Evolutionary conservation across 2,888 invertebrate genomes (phyloP), one percentile per base, ranked within the genome.

Genomic region (Acanthosepion pharaonis): DNA sequence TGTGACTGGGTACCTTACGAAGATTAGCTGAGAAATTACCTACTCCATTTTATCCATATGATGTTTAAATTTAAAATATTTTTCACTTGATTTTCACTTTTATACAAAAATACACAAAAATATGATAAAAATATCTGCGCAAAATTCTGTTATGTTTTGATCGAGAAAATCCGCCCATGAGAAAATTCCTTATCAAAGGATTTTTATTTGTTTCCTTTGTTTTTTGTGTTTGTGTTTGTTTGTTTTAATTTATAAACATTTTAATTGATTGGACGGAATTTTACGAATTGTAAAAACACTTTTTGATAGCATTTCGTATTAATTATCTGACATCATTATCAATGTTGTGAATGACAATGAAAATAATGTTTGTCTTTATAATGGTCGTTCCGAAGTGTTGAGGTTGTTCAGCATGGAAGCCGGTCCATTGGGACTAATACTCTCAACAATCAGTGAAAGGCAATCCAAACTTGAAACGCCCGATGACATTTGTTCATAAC

Each of bases 361-460:
- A 78, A 33, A 1, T n/a, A 15, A 9, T 78, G 5, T 78, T 28
- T 78, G 8, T 18, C 33, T 78, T 93, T 94, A 96, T 93, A 96
- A 95, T 4, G 96, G 95, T 49, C 96, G 94, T 48, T 96, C 96
- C 23, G 96, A 95, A 53, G 96, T 95, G 28, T 96, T 95, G 95
- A 97, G 96, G 93, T 95, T 96, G 95, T 95, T 96, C 95, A 97
- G 95, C 95, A 96, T 96, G 15, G 96, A 95, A 11, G 96, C 94
- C 28, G 96, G 96, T 92, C 95, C 95, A 93, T 96, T 96, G 53
- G 97, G 97, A 48, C 96, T 96, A 78, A 98, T 98, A 94, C 98
- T 98, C 97, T 98, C 98, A 0, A 98, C 98, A 95, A 98, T 98
- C 96, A 98, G 98, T 92, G 98, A 98, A 33, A 98, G 97, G 78